A percentile compares a stretch with the other conserved stretches of the same genome.
These are phyloP conservation scores for Conistra vaccinii DNA, from an alignment of 2,888 invertebrate species.

Conservation along the genomic window DNA sequence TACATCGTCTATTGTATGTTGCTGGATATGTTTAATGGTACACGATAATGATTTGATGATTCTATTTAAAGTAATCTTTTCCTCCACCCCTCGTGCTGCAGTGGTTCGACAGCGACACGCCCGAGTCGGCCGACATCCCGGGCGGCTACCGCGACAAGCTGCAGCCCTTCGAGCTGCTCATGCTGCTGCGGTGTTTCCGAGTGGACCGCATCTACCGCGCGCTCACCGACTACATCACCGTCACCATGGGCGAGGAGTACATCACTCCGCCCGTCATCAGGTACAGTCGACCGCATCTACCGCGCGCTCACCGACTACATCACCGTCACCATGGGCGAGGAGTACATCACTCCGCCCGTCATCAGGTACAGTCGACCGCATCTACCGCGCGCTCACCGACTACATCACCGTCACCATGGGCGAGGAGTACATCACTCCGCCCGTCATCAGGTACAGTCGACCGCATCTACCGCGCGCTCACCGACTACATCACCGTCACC, in stretches of 20 bases:
- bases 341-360: no score
- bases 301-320: no score
- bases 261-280: constrained; percentile 96
- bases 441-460: no score
- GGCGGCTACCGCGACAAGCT: constrained; percentile 92
- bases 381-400: no score
- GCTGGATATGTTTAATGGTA: neutral
- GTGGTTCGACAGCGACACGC: constrained; percentile 97
- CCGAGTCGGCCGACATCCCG: constrained; percentile 94
- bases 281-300: constrained; percentile 58
- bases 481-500: no score
- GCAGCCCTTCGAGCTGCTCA: constrained; percentile 93
- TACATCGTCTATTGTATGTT: no score
- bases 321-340: no score
- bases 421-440: no score
- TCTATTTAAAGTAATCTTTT: neutral
- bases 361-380: no score
- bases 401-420: no score
- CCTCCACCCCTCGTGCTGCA: constrained; percentile 70
- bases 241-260: constrained; percentile 96
- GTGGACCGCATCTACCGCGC: constrained; percentile 96
- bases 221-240: constrained; percentile 95
- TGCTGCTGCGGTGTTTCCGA: constrained; percentile 97
- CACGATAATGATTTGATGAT: neutral
- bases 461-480: no score